A percentile compares a stretch with the other conserved stretches of the same genome.
These are phyloP conservation scores for Arvicanthis niloticus DNA, from an alignment of 2,113 vertebrate genomes.

Conservation along the genomic window DNA sequence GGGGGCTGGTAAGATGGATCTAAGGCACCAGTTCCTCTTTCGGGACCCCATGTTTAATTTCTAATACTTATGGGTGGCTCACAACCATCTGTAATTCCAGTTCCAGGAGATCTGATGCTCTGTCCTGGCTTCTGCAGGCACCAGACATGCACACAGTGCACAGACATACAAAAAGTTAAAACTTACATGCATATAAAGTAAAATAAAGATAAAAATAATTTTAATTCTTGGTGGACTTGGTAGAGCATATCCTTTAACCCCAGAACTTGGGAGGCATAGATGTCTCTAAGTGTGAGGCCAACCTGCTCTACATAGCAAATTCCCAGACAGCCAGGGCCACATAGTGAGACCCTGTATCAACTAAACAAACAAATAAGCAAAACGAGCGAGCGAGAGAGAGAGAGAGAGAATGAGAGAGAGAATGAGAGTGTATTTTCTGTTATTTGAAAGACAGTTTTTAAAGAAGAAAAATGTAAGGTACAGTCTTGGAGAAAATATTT, in stretches of 20 bases:
- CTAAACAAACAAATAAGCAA: neutral
- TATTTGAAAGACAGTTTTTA: constrained; percentile 22
- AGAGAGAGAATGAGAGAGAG: too few species aligned
- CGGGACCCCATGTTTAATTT: neutral
- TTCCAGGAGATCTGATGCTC: neutral
- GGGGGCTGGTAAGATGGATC: neutral
- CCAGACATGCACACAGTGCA: too few species aligned
- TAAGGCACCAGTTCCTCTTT: neutral
- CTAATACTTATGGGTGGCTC: neutral
- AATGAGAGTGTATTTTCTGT: neutral
- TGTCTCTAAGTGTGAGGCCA: neutral
- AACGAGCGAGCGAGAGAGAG: too few species aligned
- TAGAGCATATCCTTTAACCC: neutral
- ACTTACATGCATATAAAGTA: neutral
- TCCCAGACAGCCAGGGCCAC: neutral
- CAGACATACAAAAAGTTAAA: neutral
- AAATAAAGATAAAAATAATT: neutral
- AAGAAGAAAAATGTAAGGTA: neutral
- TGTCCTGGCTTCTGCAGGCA: neutral
- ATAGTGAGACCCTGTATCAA: neutral
- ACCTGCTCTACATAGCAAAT: neutral
- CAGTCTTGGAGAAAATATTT: constrained; percentile 37
- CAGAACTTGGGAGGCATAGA: neutral
- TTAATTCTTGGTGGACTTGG: neutral
- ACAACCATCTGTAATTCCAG: neutral